Conservation (phyloP, 1,140 invertebrate genomes). For the Cherax quadricarinatus region DNA sequence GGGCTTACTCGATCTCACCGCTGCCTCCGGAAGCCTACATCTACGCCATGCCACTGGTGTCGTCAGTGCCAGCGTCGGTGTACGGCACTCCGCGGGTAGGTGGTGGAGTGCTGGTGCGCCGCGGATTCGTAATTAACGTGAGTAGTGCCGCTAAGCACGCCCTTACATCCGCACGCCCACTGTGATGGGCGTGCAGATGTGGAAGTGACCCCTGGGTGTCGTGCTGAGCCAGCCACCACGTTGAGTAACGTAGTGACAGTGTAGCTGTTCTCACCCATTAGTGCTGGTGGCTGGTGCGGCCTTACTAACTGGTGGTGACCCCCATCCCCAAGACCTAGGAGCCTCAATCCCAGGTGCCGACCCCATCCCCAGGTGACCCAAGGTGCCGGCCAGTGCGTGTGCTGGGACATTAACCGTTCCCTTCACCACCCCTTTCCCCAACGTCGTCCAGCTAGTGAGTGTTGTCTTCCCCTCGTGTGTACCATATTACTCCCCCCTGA, state of each 20-base stretch:
- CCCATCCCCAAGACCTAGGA: background rate
- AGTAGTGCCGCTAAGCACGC: background rate
- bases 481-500: too few species aligned
- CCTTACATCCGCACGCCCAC: background rate
- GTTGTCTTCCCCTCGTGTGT: background rate
- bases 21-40: constrained; percentile 41
- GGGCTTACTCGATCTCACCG: constrained; percentile 40
- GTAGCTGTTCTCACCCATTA: background rate
- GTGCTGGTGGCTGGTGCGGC: constrained; percentile 34
- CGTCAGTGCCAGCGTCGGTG: constrained; percentile 36
- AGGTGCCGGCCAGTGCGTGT: background rate
- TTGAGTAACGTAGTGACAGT: background rate
- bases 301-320: constrained; percentile 20
- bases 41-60: constrained; percentile 28
- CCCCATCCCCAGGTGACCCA: background rate
- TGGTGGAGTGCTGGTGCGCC: constrained; percentile 2
- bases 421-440: too few species aligned
- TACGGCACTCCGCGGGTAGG: constrained; percentile 51
- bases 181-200: background rate
- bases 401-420: background rate
- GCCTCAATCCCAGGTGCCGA: background rate
- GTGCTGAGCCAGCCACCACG: background rate
- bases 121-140: too few species aligned
- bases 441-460: too few species aligned
- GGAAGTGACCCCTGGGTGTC: background rate